Percentiles rank a stretch among this genome's conserved stretches.
Conservation (phyloP, 1,140 invertebrate genomes). For the Adelges cooleyi region DNA sequence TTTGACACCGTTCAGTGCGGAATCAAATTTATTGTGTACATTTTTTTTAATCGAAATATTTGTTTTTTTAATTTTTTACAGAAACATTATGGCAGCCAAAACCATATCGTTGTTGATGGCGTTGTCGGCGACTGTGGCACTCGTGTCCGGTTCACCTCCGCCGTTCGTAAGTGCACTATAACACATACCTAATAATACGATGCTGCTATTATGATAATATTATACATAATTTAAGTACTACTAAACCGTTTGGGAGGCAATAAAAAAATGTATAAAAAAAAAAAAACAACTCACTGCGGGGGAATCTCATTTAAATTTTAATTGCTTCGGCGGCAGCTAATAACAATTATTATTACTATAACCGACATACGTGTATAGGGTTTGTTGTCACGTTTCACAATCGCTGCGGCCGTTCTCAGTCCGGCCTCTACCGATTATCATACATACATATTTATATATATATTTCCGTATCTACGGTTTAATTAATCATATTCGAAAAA, state of each 20-base stretch:
- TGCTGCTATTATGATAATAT: too few relatives aligned
- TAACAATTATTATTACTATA: conserved; percentile 9
- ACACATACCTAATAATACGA: neutral
- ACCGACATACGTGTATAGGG: too few relatives aligned
- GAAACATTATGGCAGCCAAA: conserved; percentile 1
- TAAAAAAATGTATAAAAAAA: neutral
- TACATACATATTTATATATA: neutral
- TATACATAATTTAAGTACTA: neutral
- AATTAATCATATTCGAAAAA: conserved; percentile 15
- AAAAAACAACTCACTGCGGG: neutral
- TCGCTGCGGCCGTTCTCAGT: neutral
- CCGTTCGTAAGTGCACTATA: conserved; percentile 15
- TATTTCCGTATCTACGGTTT: too few relatives aligned
- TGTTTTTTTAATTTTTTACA: neutral
- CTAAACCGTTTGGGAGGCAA: neutral
- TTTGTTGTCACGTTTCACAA: neutral
- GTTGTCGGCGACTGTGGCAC: neutral
- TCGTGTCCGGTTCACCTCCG: neutral
- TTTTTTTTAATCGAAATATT: too few relatives aligned
- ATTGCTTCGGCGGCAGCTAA: neutral
- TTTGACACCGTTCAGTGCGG: too few relatives aligned
- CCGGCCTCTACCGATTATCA: neutral
- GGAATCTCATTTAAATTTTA: conserved; percentile 27
- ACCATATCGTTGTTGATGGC: neutral
- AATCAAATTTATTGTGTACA: too few relatives aligned